A percentile compares a stretch with the other conserved stretches of the same genome.
Conservation (phyloP, 2,797 vertebrate species). For the Sebastiscus albofasciatus region DNA sequence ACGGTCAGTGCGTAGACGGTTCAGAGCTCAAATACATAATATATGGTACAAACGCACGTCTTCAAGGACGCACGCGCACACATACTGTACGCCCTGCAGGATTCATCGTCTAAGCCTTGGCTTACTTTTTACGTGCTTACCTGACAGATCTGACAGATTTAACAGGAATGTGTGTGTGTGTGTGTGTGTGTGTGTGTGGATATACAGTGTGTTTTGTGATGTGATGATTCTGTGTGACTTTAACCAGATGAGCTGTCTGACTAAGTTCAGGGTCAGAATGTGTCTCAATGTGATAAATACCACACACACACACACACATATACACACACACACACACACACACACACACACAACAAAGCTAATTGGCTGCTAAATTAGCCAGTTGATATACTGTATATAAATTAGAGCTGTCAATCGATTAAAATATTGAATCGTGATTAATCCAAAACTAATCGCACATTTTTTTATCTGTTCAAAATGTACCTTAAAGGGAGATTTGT, state of each 20-base stretch:
- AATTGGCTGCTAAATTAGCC: background rate
- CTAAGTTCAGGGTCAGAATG: background rate
- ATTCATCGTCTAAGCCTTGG: background rate
- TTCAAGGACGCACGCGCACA: conserved; percentile 3
- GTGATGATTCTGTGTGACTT: background rate
- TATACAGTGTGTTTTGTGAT: background rate
- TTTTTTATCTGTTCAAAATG: too few relatives aligned
- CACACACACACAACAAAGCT: background rate
- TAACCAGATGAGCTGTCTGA: background rate
- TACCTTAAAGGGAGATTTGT: too few relatives aligned
- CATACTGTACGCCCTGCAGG: background rate
- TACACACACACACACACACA: background rate
- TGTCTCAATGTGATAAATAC: background rate
- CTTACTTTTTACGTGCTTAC: background rate
- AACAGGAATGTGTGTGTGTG: background rate
- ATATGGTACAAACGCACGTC: background rate
- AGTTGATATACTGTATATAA: background rate
- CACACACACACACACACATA: background rate
- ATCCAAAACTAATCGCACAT: too few relatives aligned
- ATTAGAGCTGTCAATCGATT: too few relatives aligned
- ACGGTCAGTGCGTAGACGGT: background rate
- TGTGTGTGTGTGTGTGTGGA: background rate
- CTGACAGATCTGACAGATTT: conserved; percentile 1
- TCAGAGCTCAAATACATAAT: background rate
- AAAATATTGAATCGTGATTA: too few relatives aligned